Evolutionary conservation across 2,888 invertebrate species (phyloP).

Genomic region (Mythimna impura): DNA sequence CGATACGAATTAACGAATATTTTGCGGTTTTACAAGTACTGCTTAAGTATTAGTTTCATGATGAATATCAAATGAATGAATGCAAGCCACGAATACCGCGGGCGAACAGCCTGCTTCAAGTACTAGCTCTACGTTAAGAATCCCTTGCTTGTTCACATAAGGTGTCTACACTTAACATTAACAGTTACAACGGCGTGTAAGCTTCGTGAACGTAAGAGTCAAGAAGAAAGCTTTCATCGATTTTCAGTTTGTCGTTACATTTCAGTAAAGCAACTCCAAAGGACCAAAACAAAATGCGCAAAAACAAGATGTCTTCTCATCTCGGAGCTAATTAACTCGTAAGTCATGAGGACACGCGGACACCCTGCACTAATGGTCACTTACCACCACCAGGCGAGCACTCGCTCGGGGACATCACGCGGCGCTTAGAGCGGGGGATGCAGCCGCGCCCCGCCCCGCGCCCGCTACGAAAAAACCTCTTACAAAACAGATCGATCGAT

Average conservation of each 20-base stretch:
- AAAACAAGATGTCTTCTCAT: slow-evolving; percentile 77
- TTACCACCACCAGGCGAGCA: slow-evolving; percentile 64
- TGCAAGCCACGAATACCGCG: slow-evolving; percentile 25
- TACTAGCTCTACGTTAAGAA: slow-evolving; percentile 9
- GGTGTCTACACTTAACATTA: slow-evolving; percentile 3
- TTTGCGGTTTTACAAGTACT: slow-evolving; percentile 34
- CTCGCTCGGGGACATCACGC: slow-evolving; percentile 60
- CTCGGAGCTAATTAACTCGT: slow-evolving; percentile 45
- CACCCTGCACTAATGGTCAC: slow-evolving; percentile 63
- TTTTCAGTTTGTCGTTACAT: slow-evolving; percentile 46
- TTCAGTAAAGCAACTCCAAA: slow-evolving; percentile 43
- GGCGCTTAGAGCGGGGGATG: slow-evolving; percentile 65
- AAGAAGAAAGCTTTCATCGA: slow-evolving; percentile 43
- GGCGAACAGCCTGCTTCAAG: slow-evolving; percentile 4
- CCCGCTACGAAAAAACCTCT: slow-evolving; percentile 80
- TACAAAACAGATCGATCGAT: slow-evolving; percentile 88
- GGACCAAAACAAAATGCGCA: slow-evolving; percentile 74
- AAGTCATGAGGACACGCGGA: slow-evolving; percentile 28
- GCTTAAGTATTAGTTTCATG: slow-evolving; percentile 20
- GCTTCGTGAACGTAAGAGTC: slow-evolving; percentile 30
- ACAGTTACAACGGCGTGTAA: slow-evolving; percentile 5
- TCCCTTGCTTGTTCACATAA: background rate
- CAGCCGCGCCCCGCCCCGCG: slow-evolving; percentile 77
- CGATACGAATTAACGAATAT: slow-evolving; percentile 30
- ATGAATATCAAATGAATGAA: slow-evolving; percentile 39